Evolutionary conservation across 2,888 invertebrate species (phyloP).

Genomic region (Calliphora vomitoria): DNA sequence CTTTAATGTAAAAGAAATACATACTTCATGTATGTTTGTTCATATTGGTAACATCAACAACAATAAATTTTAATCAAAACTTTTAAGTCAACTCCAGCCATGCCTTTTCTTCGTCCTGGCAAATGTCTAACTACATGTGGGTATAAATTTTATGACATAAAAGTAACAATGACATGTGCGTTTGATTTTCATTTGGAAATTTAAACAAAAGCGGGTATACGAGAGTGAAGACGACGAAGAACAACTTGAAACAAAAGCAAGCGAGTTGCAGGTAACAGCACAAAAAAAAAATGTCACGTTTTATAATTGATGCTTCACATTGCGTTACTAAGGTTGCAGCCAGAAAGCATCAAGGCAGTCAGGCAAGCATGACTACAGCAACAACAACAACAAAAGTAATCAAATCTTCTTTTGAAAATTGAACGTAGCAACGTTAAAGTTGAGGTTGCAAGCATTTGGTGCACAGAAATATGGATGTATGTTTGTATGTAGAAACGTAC

Average conservation of each 20-base stretch:
- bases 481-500: neutral
- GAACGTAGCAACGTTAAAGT: conserved; percentile 44
- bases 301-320: conserved; percentile 69
- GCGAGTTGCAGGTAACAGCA: conserved; percentile 54
- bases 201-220: conserved; percentile 30
- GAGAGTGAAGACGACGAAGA: neutral
- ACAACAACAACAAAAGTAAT: conserved; percentile 23
- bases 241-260: conserved; percentile 49
- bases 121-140: conserved; percentile 28
- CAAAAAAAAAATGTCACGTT: conserved; percentile 70
- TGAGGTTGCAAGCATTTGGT: conserved; percentile 45
- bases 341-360: conserved; percentile 24
- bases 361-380: conserved; percentile 48
- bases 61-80: conserved; percentile 65
- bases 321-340: conserved; percentile 66
- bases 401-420: conserved; percentile 46
- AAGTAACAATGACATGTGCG: conserved; percentile 71
- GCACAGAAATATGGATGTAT: neutral
- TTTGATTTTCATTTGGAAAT: conserved; percentile 70
- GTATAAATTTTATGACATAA: conserved; percentile 51
- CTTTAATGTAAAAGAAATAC: neutral
- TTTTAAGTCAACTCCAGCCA: conserved; percentile 55
- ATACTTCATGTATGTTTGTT: neutral
- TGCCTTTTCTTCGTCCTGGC: neutral
- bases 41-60: conserved; percentile 26